Evolutionary conservation across 1,140 invertebrate species (phyloP).

Genomic region (Panagrolaimus sp.): DNA sequence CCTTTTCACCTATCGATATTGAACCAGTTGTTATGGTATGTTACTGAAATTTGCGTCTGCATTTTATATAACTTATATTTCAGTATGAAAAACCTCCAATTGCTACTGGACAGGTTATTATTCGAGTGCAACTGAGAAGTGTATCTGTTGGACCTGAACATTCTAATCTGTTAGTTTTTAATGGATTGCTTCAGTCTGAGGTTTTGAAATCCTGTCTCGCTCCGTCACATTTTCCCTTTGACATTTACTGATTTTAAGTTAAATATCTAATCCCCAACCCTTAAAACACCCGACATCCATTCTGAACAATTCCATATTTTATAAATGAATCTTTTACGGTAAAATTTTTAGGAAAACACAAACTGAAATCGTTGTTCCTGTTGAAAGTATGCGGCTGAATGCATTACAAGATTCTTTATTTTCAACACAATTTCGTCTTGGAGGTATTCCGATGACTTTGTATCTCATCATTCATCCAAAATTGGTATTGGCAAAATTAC

Average conservation of each 20-base stretch:
- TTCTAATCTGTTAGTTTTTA: neutral
- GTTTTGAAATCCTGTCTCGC: too few relatives aligned
- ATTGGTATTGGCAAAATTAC: neutral
- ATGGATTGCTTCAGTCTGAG: neutral
- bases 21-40: neutral
- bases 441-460: neutral
- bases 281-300: too few relatives aligned
- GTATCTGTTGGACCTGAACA: conserved; percentile 3
- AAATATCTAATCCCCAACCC: too few relatives aligned
- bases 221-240: too few relatives aligned
- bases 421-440: neutral
- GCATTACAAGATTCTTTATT: neutral
- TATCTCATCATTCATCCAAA: neutral
- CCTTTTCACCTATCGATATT: neutral
- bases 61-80: neutral
- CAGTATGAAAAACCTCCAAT: neutral
- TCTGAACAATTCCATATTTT: too few relatives aligned
- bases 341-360: neutral
- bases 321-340: too few relatives aligned
- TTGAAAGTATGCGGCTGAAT: neutral
- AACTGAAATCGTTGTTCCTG: neutral
- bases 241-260: too few relatives aligned
- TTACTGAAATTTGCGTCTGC: neutral
- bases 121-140: conserved; percentile 9
- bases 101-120: neutral